Evolutionary conservation across 1,140 invertebrate genomes (phyloP), one percentile per base, ranked within the genome.

Genomic region (Lutraria rhynchaena): DNA sequence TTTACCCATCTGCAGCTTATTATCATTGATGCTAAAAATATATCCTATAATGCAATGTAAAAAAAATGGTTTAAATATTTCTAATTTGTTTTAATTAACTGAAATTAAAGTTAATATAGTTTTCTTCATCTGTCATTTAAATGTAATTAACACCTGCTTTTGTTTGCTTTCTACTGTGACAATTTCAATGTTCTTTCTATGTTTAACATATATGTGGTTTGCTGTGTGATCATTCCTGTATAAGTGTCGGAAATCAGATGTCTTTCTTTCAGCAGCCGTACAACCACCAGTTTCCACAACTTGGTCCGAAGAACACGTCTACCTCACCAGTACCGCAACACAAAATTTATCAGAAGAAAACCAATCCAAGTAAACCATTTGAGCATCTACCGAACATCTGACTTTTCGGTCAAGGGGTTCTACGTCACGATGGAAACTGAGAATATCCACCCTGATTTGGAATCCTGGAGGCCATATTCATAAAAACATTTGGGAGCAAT

Each of bases 351-450:
- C 78, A 84, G 55, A 77, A 81, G 31, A 80, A 84, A 77, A 37
- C 49, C 37, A 74, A 75, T 24, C 75, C 67, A 57, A 55, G 53
- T 53, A 69, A 53, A 70, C 41, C 76, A 61, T 69, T 67, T 41
- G 84, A 87, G 61, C 83, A 87, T 78, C 84, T 91, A 41, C 90
- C 90, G 5, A 91, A 90, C 87, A 91, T 91, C 82, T 91, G 90
- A 91, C 90, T 91, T 63, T 89, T 90, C 70, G 90, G 90, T 84
- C 90, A 91, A 90, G 90, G 90, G 90, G 88, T 91, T 86, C 87
- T 84, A 70, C 88, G 90, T 85, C 88, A 87, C 69, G 90, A 91
- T 75, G 87, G 87, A 73, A 86, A 85, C 65, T 87, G 69, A 81
- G 46, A 53, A 80, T 60, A 61, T 70, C 75, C 69, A 61, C 55